phyloP scores from a whole-genome alignment of 1,140 invertebrate species.

The Drosophila busckii region DNA sequence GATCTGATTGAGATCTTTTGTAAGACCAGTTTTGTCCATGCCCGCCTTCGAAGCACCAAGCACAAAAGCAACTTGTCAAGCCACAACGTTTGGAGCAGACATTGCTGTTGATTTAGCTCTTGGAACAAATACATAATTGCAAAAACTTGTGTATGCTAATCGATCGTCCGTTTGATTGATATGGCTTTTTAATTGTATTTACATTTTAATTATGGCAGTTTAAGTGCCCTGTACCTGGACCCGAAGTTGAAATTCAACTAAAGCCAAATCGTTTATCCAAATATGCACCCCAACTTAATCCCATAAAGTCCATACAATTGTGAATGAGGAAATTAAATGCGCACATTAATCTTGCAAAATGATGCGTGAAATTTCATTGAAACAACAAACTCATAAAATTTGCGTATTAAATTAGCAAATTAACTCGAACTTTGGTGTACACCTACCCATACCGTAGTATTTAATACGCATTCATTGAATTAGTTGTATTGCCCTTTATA shows the following conservation, averaged over 20 bases:
- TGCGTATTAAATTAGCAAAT: slow-evolving; percentile 8
- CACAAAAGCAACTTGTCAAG: slow-evolving; percentile 60
- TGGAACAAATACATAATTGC: slow-evolving; percentile 54
- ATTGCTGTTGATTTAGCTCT: slow-evolving; percentile 72
- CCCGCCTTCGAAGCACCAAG: slow-evolving; percentile 11
- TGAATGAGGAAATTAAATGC: slow-evolving; percentile 13
- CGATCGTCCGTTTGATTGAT: slow-evolving; percentile 55
- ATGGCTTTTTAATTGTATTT: slow-evolving; percentile 64
- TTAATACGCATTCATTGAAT: no score
- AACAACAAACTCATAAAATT: slow-evolving; percentile 13
- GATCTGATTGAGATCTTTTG: slow-evolving; percentile 68
- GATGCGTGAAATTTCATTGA: background rate
- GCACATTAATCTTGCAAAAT: slow-evolving; percentile 1
- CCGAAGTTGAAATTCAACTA: no score
- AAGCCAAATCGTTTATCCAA: background rate
- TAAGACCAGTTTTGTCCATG: slow-evolving; percentile 63
- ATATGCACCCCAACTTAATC: background rate
- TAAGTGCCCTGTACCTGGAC: slow-evolving; percentile 38
- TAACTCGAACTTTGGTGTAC: no score
- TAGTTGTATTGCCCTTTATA: no score
- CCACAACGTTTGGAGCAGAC: slow-evolving; percentile 54
- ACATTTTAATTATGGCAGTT: slow-evolving; percentile 59
- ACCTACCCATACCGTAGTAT: no score
- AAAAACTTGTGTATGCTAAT: slow-evolving; percentile 75
- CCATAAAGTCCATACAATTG: background rate